Evolutionary conservation across 2,888 invertebrate species (phyloP).

Genomic region (Hermaeophaga mercurialis): DNA sequence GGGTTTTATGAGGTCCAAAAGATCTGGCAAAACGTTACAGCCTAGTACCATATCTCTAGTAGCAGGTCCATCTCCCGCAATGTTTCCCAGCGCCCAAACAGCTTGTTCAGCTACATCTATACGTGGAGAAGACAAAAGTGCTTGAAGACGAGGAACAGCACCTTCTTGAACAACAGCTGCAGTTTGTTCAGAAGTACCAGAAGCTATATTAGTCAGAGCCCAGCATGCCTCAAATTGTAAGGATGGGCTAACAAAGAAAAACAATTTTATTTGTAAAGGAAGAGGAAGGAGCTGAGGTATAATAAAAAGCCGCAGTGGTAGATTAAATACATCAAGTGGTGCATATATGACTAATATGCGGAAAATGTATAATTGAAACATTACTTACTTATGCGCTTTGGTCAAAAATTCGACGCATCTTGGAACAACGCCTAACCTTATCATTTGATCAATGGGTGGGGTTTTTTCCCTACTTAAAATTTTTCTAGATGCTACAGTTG

Average conservation of each 20-base stretch:
- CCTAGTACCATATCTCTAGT: conserved; percentile 82
- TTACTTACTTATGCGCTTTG: conserved; percentile 70
- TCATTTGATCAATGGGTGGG: conserved; percentile 89
- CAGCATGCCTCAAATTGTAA: conserved; percentile 96
- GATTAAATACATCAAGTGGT: too few relatives aligned
- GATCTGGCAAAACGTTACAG: conserved; percentile 71
- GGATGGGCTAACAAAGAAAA: conserved; percentile 61
- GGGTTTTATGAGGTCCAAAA: conserved; percentile 70
- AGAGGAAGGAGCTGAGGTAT: too few relatives aligned
- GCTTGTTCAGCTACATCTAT: conserved; percentile 85
- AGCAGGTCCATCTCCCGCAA: conserved; percentile 86
- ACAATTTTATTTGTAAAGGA: background rate
- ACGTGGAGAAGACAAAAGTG: conserved; percentile 70
- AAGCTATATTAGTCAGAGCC: conserved; percentile 97
- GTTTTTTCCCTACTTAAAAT: conserved; percentile 86
- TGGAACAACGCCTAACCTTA: conserved; percentile 81
- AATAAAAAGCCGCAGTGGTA: too few relatives aligned
- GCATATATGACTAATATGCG: too few relatives aligned
- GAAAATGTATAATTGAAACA: too few relatives aligned
- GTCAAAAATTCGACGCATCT: conserved; percentile 79
- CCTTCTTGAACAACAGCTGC: conserved; percentile 82
- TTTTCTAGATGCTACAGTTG: conserved; percentile 84
- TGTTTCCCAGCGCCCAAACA: conserved; percentile 99
- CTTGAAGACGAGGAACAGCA: conserved; percentile 83
- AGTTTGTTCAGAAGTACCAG: conserved; percentile 91